phyloP scores from a whole-genome alignment of 2,113 vertebrate species.

The Bubo blakistoni region DNA sequence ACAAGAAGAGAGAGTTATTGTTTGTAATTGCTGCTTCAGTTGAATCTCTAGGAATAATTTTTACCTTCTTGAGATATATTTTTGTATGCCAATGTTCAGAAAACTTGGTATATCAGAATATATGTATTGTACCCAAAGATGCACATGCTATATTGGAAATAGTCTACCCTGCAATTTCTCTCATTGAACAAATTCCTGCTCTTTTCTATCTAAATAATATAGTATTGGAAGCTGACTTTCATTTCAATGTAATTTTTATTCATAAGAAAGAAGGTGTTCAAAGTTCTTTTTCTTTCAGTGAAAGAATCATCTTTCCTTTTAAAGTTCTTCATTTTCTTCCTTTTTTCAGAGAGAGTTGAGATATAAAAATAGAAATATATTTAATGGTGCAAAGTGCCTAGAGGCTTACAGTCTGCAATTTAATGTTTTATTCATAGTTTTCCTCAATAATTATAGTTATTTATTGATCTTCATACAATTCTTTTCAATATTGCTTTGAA shows the following conservation, averaged over 20 bases:
- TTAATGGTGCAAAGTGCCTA: slow-evolving; percentile 24
- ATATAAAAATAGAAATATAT: slow-evolving; percentile 49
- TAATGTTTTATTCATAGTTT: slow-evolving; percentile 67
- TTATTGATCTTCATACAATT: slow-evolving; percentile 62
- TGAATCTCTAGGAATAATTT: neutral
- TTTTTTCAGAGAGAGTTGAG: neutral
- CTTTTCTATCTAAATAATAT: neutral
- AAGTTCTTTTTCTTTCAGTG: slow-evolving; percentile 13
- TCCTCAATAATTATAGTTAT: slow-evolving; percentile 64
- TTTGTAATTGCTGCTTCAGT: neutral
- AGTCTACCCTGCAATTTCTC: neutral
- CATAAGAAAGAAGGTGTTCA: slow-evolving; percentile 23
- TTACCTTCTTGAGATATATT: neutral
- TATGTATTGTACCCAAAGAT: neutral
- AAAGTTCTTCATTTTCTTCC: slow-evolving; percentile 26
- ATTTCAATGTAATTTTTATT: slow-evolving; percentile 55
- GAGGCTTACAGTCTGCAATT: neutral
- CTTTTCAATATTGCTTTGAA: slow-evolving; percentile 43
- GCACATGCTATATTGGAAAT: neutral
- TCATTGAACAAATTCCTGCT: neutral
- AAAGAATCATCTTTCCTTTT: neutral
- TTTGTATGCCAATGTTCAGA: neutral
- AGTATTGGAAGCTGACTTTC: slow-evolving; percentile 9
- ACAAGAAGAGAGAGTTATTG: neutral
- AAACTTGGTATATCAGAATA: neutral